These are phyloP conservation scores for Thunnus maccoyii DNA, from an alignment of 2,113 vertebrate genomes.

Conservation along the genomic window DNA sequence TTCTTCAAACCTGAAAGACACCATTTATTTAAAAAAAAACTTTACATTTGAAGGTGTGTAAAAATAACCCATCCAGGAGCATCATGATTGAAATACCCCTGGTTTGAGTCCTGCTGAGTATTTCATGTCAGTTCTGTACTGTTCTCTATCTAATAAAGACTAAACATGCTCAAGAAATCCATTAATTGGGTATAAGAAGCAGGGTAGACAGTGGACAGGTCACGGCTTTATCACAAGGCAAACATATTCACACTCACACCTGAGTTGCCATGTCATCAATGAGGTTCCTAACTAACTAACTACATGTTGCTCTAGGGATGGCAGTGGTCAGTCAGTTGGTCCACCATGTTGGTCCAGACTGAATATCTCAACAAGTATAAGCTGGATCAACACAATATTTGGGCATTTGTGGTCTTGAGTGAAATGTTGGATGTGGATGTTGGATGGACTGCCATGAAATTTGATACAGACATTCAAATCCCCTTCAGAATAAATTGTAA, in stretches of 20 bases:
- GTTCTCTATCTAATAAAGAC: neutral
- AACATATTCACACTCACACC: neutral
- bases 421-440: neutral
- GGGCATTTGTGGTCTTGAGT: neutral
- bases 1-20: neutral
- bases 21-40: neutral
- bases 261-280: neutral
- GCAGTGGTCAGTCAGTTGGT: neutral
- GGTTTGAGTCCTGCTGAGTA: neutral
- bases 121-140: neutral
- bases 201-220: neutral
- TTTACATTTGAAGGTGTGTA: neutral
- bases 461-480: neutral
- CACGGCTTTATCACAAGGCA: neutral
- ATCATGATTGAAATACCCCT: neutral
- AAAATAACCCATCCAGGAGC: neutral
- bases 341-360: neutral
- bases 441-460: neutral
- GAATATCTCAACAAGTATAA: neutral
- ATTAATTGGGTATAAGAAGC: neutral
- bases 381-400: too few relatives aligned
- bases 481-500: neutral
- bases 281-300: neutral
- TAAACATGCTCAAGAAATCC: neutral
- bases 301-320: neutral